Evolutionary conservation across 2,888 invertebrate species (phyloP), one percentile per base, ranked within the genome.

Genomic region (Orthosia cruda): DNA sequence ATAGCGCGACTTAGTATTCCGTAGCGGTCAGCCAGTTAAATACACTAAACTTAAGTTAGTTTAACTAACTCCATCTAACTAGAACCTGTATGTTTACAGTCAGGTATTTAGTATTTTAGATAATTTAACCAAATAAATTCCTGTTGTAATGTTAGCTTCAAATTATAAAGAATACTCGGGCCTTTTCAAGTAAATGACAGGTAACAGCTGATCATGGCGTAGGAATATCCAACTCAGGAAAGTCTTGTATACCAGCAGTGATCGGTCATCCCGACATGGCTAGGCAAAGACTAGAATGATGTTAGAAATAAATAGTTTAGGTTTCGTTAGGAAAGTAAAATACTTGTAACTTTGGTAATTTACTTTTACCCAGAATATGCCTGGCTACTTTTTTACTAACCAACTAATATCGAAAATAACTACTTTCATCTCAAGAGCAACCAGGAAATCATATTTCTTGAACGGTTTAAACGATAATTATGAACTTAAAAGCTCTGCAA

Each of bases 41-140:
- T 82, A 67, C 52, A 76, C 77, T 81, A 49, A 77, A 82, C 77
- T 78, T 70, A 83, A 83, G 78, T 79, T 64, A 61, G 64, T 61
- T 65, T 7, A 40, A 61, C 79, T 69, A 79, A 83, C 78, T 79
- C 79, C n/a, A 47, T 69, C 45, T 83, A 70, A 79, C 63, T 69
- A 23, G 23, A 50, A 64, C 47, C n/a, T 45, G 55, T 20, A 50
- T 64, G 40, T 59, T 77, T 61, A 59, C n/a, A 75, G 62, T 62
- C 15, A 54, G 50, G 13, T 62, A 20, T 23, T 49, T 40, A 18
- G 20, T 47, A 59, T 76, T 57, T 54, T 20, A 32, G 12, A 23
- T 12, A 47, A 23, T 47, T 7, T 23, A 66, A 16, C 49, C 13
- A 23, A 47, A 32, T 61, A 54, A 52, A 49, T 75, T 62, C 16